Conservation (phyloP, 2,888 invertebrate species). For the Peribatodes rhomboidaria region DNA sequence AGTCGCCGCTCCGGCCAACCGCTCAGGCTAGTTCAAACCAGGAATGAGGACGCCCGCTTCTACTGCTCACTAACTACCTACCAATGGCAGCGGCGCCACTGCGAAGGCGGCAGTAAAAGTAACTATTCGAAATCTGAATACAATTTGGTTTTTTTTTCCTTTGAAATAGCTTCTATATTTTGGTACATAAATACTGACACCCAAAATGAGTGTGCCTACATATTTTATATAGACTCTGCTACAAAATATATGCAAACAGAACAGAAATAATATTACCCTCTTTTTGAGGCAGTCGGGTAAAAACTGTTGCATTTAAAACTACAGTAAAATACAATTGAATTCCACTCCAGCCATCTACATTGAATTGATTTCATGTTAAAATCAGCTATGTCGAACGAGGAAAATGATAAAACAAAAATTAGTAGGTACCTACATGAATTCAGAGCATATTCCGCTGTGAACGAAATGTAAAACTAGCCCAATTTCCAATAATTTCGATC, state of each 20-base stretch:
- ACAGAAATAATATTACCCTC: neutral
- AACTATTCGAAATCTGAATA: constrained; percentile 11
- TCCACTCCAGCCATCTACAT: constrained; percentile 2
- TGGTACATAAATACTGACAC: neutral
- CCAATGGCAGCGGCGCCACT: neutral
- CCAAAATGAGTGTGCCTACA: no score
- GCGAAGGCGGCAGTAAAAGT: neutral
- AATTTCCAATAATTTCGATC: constrained; percentile 23
- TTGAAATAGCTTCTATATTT: neutral
- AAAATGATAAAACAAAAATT: constrained; percentile 21
- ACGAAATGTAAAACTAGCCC: constrained; percentile 21
- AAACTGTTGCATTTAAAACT: neutral
- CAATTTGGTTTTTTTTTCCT: neutral
- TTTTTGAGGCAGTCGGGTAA: neutral
- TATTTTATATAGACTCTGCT: no score
- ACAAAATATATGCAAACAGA: neutral
- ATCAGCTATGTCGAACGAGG: constrained; percentile 21
- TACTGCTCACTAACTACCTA: constrained; percentile 7
- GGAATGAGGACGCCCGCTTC: constrained; percentile 30
- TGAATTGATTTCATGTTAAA: constrained; percentile 26
- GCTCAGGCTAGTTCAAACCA: constrained; percentile 18
- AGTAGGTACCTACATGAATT: constrained; percentile 5
- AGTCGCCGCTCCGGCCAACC: constrained; percentile 5
- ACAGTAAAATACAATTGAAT: neutral
- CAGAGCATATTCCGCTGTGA: constrained; percentile 9